Percentiles rank a stretch among this genome's conserved stretches.
Evolutionary conservation across 2,113 vertebrate genomes (phyloP).

Genomic region (Salvelinus sp.): DNA sequence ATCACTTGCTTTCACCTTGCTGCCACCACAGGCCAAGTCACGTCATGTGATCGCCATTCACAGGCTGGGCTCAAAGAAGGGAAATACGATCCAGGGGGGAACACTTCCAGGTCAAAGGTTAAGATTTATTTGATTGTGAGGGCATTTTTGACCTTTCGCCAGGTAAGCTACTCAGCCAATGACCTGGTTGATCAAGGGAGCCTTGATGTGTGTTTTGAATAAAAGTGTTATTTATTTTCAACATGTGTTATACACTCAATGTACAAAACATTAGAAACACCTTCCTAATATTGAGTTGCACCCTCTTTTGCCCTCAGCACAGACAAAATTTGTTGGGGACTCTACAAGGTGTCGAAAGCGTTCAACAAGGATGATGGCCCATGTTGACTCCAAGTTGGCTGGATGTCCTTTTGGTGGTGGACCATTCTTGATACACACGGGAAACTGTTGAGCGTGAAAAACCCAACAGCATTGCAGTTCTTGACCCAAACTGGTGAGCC

Average conservation of each 20-base stretch:
- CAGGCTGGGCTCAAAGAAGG: conserved; percentile 37
- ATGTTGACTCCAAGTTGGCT: no score
- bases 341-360: no score
- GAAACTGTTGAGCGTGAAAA: no score
- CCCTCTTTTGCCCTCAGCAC: no score
- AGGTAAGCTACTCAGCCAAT: background rate
- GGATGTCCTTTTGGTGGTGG: no score
- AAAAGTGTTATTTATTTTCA: background rate
- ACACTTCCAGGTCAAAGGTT: conserved; percentile 15
- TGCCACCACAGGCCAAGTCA: conserved; percentile 62
- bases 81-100: conserved; percentile 26
- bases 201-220: background rate
- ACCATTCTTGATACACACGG: no score
- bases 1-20: conserved; percentile 51
- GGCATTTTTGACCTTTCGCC: background rate
- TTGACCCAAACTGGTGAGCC: no score
- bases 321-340: no score
- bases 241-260: background rate
- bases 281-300: background rate
- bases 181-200: background rate
- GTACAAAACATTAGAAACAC: no score
- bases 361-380: no score
- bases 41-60: conserved; percentile 64
- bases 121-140: background rate
- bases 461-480: no score